Percentiles rank a stretch among this genome's conserved stretches.
Conservation (phyloP, 1,140 invertebrate species). For the Eumaeus atala region DNA sequence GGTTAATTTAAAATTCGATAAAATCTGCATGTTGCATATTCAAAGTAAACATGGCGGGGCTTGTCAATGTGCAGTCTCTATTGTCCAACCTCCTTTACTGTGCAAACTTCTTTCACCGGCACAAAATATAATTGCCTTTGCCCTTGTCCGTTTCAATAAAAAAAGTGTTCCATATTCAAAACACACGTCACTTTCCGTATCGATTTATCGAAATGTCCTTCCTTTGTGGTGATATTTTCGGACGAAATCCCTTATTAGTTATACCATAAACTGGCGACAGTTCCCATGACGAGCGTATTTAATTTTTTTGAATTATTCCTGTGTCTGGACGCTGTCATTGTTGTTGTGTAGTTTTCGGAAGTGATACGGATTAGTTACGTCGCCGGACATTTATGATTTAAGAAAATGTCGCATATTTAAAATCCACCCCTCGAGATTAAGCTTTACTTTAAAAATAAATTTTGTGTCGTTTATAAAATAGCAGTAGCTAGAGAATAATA, state of each 20-base stretch:
- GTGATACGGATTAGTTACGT: constrained; percentile 55
- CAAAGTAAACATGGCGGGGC: no score
- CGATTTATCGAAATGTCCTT: constrained; percentile 54
- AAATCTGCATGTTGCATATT: no score
- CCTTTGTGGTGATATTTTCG: constrained; percentile 35
- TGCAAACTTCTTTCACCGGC: constrained; percentile 41
- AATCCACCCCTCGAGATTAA: constrained; percentile 19
- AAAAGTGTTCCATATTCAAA: constrained; percentile 28
- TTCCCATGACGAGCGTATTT: constrained; percentile 68
- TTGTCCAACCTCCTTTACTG: constrained; percentile 46
- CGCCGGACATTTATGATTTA: constrained; percentile 19
- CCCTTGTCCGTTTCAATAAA: constrained; percentile 38
- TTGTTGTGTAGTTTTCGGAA: constrained; percentile 42
- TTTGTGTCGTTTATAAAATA: no score
- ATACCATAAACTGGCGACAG: constrained; percentile 52
- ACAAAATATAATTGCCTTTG: constrained; percentile 61
- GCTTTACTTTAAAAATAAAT: constrained; percentile 1
- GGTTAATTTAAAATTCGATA: not conserved
- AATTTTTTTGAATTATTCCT: constrained; percentile 44
- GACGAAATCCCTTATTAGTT: constrained; percentile 56
- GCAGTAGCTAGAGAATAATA: no score
- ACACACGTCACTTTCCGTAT: constrained; percentile 62
- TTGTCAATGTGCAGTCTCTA: constrained; percentile 15
- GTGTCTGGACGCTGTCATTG: constrained; percentile 45
- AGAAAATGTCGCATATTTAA: constrained; percentile 13